phyloP scores from a whole-genome alignment of 2,113 vertebrate species.

The Oncorhynchus tshawytscha region DNA sequence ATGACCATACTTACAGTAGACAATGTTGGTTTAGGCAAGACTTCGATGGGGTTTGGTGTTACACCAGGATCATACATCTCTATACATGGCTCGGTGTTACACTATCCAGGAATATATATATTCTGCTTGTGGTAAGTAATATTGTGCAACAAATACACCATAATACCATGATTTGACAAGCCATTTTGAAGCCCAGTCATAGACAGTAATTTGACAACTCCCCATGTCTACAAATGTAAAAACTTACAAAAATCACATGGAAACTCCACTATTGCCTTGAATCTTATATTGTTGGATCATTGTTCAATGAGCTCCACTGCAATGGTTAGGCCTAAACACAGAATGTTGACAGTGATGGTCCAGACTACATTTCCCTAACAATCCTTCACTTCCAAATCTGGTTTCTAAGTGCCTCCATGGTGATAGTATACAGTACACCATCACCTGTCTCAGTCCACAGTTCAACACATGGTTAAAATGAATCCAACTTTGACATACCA shows the following conservation, averaged over 20 bases:
- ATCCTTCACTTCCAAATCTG: neutral
- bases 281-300: neutral
- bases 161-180: neutral
- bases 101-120: neutral
- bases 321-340: neutral
- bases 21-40: no score
- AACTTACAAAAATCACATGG: neutral
- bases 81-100: neutral
- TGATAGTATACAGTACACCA: no score
- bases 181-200: neutral
- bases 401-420: no score
- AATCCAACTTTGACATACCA: neutral
- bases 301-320: neutral
- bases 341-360: neutral
- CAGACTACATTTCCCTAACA: neutral
- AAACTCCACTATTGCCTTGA: neutral
- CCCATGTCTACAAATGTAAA: neutral
- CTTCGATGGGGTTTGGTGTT: no score
- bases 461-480: neutral
- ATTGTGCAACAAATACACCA: conserved; percentile 24
- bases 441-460: neutral
- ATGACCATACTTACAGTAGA: no score
- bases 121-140: neutral
- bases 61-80: no score
- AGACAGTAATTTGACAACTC: neutral